Percentiles rank a stretch among this genome's conserved stretches.
Evolutionary conservation across 2,113 vertebrate genomes (phyloP).

Genomic region (Ginglymostoma cirratum): DNA sequence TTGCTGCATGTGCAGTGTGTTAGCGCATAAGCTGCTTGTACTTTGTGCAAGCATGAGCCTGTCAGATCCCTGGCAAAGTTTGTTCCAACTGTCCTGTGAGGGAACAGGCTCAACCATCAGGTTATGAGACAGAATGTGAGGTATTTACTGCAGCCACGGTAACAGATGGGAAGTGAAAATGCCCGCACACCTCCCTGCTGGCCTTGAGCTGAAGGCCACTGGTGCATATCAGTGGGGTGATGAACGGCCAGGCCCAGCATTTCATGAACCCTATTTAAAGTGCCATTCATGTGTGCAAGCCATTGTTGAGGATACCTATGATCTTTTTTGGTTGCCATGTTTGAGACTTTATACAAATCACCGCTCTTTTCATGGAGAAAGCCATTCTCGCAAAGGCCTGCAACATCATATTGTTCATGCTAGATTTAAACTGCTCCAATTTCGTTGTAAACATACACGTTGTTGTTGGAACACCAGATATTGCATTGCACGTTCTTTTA

Average conservation of each 20-base stretch:
- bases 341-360: background rate
- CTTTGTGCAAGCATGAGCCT: background rate
- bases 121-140: no score
- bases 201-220: background rate
- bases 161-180: background rate
- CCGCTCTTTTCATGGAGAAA: background rate
- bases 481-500: no score
- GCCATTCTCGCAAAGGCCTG: background rate
- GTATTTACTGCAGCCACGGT: background rate
- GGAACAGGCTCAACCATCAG: background rate
- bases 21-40: no score
- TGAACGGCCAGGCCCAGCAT: background rate
- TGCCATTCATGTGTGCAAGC: background rate
- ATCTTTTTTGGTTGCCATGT: background rate
- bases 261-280: background rate
- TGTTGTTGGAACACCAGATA: no score
- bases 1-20: no score
- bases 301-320: background rate
- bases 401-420: background rate
- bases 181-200: no score
- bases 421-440: background rate
- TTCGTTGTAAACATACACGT: background rate
- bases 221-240: background rate
- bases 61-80: background rate
- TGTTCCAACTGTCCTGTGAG: background rate